Evolutionary conservation across 64 coral and sea anemone genomes (phyloP), one percentile per base, ranked within the genome.

Genomic region (Acropora tenuis): DNA sequence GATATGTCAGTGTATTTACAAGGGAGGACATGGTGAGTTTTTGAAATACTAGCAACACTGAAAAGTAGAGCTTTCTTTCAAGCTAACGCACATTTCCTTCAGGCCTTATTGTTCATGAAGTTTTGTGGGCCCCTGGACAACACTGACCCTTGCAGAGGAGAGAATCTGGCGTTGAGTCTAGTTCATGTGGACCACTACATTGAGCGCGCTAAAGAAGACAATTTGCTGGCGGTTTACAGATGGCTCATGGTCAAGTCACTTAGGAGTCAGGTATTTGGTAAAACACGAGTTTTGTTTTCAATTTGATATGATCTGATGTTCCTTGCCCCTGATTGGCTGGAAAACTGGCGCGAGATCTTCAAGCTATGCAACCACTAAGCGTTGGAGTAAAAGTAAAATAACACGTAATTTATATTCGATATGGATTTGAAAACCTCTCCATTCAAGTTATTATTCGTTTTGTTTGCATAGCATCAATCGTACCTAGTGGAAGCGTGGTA

Each of bases 171-270:
- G 48, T 76, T 94, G 15, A 94, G 92, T 88, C 65, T 97, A 6
- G 88, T 97, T 8, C 92, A 94, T 60, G 83, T 91, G 87, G 91
- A 97, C 76, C 89, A 94, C 55, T 86, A 88, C 10, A 90, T 94
- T 13, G 95, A 97, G 17, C 88, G 78, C 16, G 95, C 92, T 72
- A 97, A 91, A 79, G 86, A 94, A 17, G 92, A 93, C 58, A 78
- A 94, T 77, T 71, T 94, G 44, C 47, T 97, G 15, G 58, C 78
- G 42, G 84, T 86, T 7, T 97, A 94, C 69, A 83, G 95, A 59
- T 97, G 95, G 95, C 72, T 97, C 40, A 42, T 97, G 89, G 40
- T 94, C 41, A 94, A 76, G 79, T 91, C 88, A 8, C 88, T 97
- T 40, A 97, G 94, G 53, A 93, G 86, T 55, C 88, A 94, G 92